Evolutionary conservation across 64 coral and sea anemone genomes (phyloP).

Genomic region (Porites australiensis): DNA sequence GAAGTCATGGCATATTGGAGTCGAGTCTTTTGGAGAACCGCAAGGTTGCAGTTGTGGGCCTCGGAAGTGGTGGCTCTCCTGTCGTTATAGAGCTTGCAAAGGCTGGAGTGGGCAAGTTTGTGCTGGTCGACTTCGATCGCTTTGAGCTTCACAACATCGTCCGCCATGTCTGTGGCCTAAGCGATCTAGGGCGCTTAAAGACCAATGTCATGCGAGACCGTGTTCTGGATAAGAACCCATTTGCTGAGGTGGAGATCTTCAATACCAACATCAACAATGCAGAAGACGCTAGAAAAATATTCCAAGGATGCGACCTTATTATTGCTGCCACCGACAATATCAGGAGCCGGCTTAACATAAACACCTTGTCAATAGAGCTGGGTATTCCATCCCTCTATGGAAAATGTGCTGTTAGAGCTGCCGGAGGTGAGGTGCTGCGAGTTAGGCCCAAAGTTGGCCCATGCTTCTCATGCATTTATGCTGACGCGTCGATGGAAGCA

Average conservation of each 20-base stretch:
- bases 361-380: constrained; percentile 81
- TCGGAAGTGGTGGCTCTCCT: constrained; percentile 91
- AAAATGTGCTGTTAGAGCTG: constrained; percentile 90
- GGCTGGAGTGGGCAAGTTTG: constrained; percentile 94
- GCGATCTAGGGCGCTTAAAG: constrained; percentile 89
- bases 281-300: constrained; percentile 75
- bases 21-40: constrained; percentile 82
- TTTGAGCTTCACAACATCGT: constrained; percentile 96
- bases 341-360: constrained; percentile 93
- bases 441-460: constrained; percentile 80
- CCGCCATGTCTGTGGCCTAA: constrained; percentile 91
- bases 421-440: constrained; percentile 87
- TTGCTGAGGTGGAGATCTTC: constrained; percentile 75
- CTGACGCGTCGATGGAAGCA: constrained; percentile 72
- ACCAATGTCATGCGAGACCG: constrained; percentile 91
- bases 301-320: constrained; percentile 85
- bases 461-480: constrained; percentile 94
- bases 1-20: constrained; percentile 94
- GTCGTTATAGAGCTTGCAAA: constrained; percentile 93
- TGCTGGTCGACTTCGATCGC: constrained; percentile 92
- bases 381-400: constrained; percentile 84
- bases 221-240: constrained; percentile 93
- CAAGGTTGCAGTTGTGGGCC: constrained; percentile 88
- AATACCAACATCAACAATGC: constrained; percentile 89
- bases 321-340: constrained; percentile 97